These are phyloP conservation scores for Apodemia zela DNA, from an alignment of 2,888 invertebrate species.

Conservation along the genomic window DNA sequence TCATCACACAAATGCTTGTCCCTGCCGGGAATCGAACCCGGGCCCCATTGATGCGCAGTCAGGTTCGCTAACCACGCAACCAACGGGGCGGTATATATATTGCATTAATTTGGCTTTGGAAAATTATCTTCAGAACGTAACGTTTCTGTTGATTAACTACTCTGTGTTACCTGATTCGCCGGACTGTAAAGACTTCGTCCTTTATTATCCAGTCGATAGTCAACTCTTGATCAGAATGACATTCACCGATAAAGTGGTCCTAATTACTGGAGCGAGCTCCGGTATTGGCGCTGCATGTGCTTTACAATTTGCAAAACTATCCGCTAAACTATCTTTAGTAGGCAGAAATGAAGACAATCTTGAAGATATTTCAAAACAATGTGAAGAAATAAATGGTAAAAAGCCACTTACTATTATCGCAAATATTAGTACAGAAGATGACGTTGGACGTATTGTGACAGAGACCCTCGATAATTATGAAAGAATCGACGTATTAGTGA, in stretches of 20 bases:
- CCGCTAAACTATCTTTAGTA: slow-evolving; percentile 50
- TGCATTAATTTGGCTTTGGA: no score
- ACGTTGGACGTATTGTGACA: slow-evolving; percentile 47
- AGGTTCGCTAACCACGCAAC: no score
- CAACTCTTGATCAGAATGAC: slow-evolving; percentile 49
- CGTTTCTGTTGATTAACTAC: slow-evolving; percentile 19
- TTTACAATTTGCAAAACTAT: slow-evolving; percentile 48
- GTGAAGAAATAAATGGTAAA: slow-evolving; percentile 44
- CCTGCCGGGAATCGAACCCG: no score
- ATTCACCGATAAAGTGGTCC: slow-evolving; percentile 57
- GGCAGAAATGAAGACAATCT: slow-evolving; percentile 57
- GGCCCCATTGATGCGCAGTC: no score
- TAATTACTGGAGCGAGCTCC: slow-evolving; percentile 63
- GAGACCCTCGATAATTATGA: slow-evolving; percentile 48
- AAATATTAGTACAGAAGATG: slow-evolving; percentile 51
- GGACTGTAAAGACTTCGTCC: slow-evolving; percentile 22
- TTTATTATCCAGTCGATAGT: slow-evolving; percentile 32
- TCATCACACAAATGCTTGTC: no score
- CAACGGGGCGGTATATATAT: no score
- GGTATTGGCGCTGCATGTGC: slow-evolving; percentile 65
- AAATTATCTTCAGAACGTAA: no score
- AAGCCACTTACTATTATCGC: slow-evolving; percentile 50
- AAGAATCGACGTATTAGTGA: slow-evolving; percentile 55
- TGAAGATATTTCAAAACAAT: slow-evolving; percentile 44
- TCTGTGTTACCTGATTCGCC: slow-evolving; percentile 22